Conservation (phyloP, 1,140 invertebrate species). For the Leguminivora glycinivorella region DNA sequence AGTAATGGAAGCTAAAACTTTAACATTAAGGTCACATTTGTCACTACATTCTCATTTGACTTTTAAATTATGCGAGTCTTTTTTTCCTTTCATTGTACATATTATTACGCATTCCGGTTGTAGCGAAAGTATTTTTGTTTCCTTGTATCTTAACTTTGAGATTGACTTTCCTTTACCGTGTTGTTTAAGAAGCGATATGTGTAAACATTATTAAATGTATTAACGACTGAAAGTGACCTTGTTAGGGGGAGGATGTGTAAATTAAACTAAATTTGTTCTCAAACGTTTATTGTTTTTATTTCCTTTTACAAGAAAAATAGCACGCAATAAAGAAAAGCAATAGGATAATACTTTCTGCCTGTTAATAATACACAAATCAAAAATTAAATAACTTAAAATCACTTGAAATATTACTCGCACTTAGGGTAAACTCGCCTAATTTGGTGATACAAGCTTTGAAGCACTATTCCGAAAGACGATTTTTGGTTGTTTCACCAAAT, state of each 20-base stretch:
- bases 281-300: not conserved
- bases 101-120: constrained; percentile 15
- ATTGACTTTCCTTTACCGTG: constrained; percentile 11
- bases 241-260: not conserved
- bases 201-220: not conserved
- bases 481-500: too few relatives aligned
- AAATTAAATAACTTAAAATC: too few relatives aligned
- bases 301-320: not conserved
- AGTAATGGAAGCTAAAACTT: not conserved
- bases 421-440: too few relatives aligned
- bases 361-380: too few relatives aligned
- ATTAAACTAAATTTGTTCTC: constrained; percentile 1
- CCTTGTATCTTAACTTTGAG: constrained; percentile 35
- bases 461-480: too few relatives aligned
- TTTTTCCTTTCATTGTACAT: constrained; percentile 10
- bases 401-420: too few relatives aligned
- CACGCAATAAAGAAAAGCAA: too few relatives aligned
- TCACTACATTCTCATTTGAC: not conserved
- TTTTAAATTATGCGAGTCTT: constrained; percentile 12
- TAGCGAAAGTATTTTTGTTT: constrained; percentile 43
- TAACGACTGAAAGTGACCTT: constrained; percentile 16
- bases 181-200: not conserved
- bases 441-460: too few relatives aligned
- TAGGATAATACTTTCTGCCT: too few relatives aligned
- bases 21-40: not conserved